Base-by-base conservation (phyloP, 2,888 invertebrate species). In the Phymatocera aterrima region DNA sequence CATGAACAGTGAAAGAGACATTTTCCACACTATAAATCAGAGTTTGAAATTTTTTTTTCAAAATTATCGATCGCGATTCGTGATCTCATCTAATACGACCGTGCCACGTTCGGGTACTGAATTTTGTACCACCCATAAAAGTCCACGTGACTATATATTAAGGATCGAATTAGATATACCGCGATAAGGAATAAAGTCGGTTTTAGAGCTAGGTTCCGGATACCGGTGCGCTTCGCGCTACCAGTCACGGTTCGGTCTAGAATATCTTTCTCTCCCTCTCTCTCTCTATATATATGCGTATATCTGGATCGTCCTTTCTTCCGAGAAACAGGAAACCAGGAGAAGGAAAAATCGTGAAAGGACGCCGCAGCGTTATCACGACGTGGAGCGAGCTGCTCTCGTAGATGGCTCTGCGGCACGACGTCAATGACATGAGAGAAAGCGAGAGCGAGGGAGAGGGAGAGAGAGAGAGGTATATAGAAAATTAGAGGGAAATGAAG, bases 401-500 rank as follows among this genome's bases (percentile, higher is more conserved):
- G 79, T 82, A 77, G 80, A 78, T 79, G 79, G 61, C 34, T 37
- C n/a, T 46, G 61, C 48, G 74, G 48, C 64, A 70, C 46, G 64
- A 77, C 61, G 77, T 79, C 60, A 78, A 77, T 78, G 61, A 79
- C 64, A 78, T 64, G 77, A 79, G 91, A 91, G 91, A 91, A 28
- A 68, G 15, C 8, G 28, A 68, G 28, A n/a, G 80, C 65, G 21
- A 82, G 77, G 43, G 64, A 31, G 61, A 54, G 48, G 78, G 81
- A 79, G 40, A 91, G 46, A 68, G 15, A 21, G 28, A 68, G 28
- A 68, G 10, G 18, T 18, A 21, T 21, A 57, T 28, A 57, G 15
- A 46, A 24, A 68, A 21, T 90, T 90, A 90, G 72, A 80, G 34
- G 88, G 77, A 78, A 74, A 90, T 89, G 88, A 85, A 86, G 18